These are phyloP conservation scores for Diplogasteroides magnus DNA, from an alignment of 1,140 invertebrate genomes.

Conservation along the genomic window DNA sequence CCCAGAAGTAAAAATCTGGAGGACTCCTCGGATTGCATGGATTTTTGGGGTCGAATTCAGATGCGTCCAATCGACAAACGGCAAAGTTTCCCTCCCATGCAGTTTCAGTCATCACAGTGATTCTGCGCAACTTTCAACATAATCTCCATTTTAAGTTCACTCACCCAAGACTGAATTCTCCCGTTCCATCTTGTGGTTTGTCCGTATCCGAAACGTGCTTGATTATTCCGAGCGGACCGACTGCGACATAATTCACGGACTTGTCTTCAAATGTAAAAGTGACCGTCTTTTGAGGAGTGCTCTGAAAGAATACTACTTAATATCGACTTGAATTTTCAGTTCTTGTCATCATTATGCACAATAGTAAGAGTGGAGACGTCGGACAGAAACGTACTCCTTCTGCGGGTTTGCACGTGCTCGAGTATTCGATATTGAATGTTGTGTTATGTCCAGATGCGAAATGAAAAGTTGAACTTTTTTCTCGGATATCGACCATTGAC, in stretches of 20 bases:
- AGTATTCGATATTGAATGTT: not conserved
- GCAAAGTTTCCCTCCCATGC: slow-evolving; percentile 21
- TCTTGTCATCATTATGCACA: too few species aligned
- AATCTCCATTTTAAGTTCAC: not conserved
- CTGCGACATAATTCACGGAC: slow-evolving; percentile 21
- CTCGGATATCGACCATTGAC: not conserved
- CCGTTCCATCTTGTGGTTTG: slow-evolving; percentile 35
- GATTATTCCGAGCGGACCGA: slow-evolving; percentile 11
- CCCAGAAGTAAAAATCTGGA: slow-evolving; percentile 27
- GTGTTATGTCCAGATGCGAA: slow-evolving; percentile 12
- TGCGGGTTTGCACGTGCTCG: not conserved
- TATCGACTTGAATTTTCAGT: too few species aligned
- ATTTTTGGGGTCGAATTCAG: slow-evolving; percentile 8
- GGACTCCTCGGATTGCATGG: slow-evolving; percentile 19
- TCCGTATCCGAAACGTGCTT: slow-evolving; percentile 10
- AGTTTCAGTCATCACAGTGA: slow-evolving; percentile 12
- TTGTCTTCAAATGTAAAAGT: too few species aligned
- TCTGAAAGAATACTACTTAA: too few species aligned
- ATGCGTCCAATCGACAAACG: slow-evolving; percentile 14
- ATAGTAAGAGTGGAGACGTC: too few species aligned
- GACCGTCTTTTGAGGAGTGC: too few species aligned
- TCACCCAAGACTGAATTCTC: slow-evolving; percentile 34
- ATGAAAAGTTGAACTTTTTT: not conserved
- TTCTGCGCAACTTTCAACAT: slow-evolving; percentile 13
- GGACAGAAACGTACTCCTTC: not conserved